Evolutionary conservation across 2,888 invertebrate genomes (phyloP).

Genomic region (Drosophila basisetae): DNA sequence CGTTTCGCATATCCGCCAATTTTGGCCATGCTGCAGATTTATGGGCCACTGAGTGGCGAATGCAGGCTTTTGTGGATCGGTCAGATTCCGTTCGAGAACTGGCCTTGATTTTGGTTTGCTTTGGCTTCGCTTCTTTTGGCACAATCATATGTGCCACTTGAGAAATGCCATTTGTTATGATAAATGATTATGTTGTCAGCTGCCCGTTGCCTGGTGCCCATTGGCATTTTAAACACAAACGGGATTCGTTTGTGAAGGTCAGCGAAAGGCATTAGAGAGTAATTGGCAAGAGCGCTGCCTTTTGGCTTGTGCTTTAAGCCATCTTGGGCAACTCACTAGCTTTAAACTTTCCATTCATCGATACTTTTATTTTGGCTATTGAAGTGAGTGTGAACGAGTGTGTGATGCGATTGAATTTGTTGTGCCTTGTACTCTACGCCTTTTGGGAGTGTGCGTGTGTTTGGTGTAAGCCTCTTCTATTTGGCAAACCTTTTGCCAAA

Average conservation of each 20-base stretch:
- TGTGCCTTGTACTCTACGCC: slow-evolving; percentile 43
- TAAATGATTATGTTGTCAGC: slow-evolving; percentile 74
- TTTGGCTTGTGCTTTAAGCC: slow-evolving; percentile 38
- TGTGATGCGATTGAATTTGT: slow-evolving; percentile 46
- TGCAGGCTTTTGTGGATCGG: slow-evolving; percentile 23
- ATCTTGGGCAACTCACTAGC: slow-evolving; percentile 16
- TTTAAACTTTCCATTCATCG: slow-evolving; percentile 37
- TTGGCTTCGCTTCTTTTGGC: slow-evolving; percentile 34
- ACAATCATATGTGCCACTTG: slow-evolving; percentile 76
- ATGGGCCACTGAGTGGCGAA: slow-evolving; percentile 54
- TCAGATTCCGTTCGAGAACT: slow-evolving; percentile 17
- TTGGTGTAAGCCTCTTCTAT: slow-evolving; percentile 53
- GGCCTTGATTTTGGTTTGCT: slow-evolving; percentile 45
- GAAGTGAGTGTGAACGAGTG: slow-evolving; percentile 35
- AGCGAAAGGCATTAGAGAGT: slow-evolving; percentile 57
- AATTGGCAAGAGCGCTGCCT: slow-evolving; percentile 42
- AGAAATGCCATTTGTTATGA: slow-evolving; percentile 76
- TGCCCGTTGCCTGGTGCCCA: slow-evolving; percentile 18
- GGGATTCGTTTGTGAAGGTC: slow-evolving; percentile 62
- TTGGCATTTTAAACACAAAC: slow-evolving; percentile 32
- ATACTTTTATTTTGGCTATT: slow-evolving; percentile 42
- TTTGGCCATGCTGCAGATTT: slow-evolving; percentile 65
- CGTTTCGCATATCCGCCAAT: slow-evolving; percentile 76
- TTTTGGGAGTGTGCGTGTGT: slow-evolving; percentile 45
- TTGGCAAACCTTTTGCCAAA: slow-evolving; percentile 56